Evolutionary conservation across 2,113 vertebrate genomes (phyloP), one percentile per base, ranked within the genome.

Genomic region (Gobio gobio): DNA sequence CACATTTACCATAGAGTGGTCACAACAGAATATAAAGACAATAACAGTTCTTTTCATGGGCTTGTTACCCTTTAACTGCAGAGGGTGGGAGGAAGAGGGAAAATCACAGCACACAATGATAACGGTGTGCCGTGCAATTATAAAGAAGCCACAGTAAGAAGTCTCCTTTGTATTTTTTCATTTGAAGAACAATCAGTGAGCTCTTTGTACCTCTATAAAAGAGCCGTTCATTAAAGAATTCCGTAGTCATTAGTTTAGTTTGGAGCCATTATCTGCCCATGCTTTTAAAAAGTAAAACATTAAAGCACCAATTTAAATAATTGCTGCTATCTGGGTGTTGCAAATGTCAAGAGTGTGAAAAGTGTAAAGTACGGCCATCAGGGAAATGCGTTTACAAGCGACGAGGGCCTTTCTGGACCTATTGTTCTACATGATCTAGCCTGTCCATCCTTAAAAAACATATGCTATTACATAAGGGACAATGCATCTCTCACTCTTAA

Each of bases 231-330:
- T 82, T 82, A 56, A 86, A 77, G 54, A 85, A 58, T 66, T 61
- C 75, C 22, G 51, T 80, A 63, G 59, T 85, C 63, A 84, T 86
- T 86, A 85, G 51, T 66, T 86, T 72, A 10, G 49, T 80, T 78
- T 85, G 76, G 75, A 85, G 64, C 68, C 74, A 85, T 82, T 85
- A 74, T 18, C 76, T 49, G 70, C 29, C 43, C n/a, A 4, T 24
- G 54, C n/a, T 83, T 85, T 82, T 66, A 20, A 70, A 73, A 36
- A 18, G 56, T 63, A 68, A 66, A 74, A 77, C 26, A 63, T 81
- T 76, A 80, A 72, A 79, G 22, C 40, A 40, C 33, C 59, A 64
- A 59, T 14, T 78, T 73, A 36, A 76, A 82, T 75, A 85, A 85
- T 47, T 68, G 45, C 59, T 1, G 29, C 47, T 82, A 70, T 82